phyloP scores from a whole-genome alignment of 1,140 invertebrate genomes.

The Trichomalopsis sarcophagae region DNA sequence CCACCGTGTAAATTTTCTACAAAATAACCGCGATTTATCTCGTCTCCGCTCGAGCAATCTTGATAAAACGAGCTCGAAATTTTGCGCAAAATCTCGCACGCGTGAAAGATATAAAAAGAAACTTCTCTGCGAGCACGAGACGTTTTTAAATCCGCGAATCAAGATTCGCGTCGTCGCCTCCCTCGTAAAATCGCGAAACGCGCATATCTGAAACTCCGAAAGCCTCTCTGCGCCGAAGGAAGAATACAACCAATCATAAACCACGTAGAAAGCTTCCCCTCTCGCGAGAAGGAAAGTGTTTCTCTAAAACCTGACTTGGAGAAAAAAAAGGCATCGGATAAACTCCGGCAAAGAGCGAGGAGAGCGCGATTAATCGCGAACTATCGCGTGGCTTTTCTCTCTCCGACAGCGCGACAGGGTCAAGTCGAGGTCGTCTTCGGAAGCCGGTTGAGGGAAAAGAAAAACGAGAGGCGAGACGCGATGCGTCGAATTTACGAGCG shows the following conservation, averaged over 20 bases:
- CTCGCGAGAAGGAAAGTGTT: not conserved
- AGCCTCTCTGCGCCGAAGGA: not conserved
- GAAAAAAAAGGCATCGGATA: constrained; percentile 22
- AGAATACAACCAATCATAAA: not conserved
- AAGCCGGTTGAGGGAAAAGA: constrained; percentile 44
- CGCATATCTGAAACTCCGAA: not conserved
- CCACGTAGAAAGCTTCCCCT: not conserved
- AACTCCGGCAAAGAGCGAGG: not conserved
- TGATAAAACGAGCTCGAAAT: no score
- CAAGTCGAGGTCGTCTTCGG: constrained; percentile 51
- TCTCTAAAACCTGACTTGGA: not conserved
- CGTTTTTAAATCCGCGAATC: not conserved
- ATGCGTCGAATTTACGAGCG: constrained; percentile 22
- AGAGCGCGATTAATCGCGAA: constrained; percentile 21
- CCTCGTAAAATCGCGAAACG: not conserved
- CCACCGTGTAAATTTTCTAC: no score
- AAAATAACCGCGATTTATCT: no score
- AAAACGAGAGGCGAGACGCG: not conserved
- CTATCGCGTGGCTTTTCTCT: not conserved
- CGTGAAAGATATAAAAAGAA: not conserved
- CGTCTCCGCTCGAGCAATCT: no score
- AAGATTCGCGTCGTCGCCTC: not conserved
- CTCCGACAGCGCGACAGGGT: constrained; percentile 5
- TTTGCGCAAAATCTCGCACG: no score
- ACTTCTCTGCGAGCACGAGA: not conserved